Evolutionary conservation across 2,797 vertebrate species (phyloP).

Genomic region (Emydoidea blandingii): DNA sequence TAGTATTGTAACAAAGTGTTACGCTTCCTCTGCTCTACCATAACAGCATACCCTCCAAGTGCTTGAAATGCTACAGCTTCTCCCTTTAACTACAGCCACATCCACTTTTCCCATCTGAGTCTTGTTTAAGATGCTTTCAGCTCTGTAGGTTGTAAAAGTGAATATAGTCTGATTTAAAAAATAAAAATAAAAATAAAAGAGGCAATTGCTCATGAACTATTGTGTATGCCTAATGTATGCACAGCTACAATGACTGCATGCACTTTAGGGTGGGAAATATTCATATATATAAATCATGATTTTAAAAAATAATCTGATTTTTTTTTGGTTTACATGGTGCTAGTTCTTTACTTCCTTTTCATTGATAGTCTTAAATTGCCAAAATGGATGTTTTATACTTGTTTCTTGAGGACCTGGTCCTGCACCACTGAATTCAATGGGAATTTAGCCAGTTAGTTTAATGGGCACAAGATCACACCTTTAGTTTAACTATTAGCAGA

Average conservation of each 20-base stretch:
- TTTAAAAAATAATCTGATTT: background rate
- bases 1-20: background rate
- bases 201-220: background rate
- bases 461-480: background rate
- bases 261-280: background rate
- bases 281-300: background rate
- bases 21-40: background rate
- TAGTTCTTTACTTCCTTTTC: background rate
- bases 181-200: too few relatives aligned
- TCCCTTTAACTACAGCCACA: background rate
- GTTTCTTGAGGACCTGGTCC: background rate
- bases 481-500: background rate
- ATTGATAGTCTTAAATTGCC: background rate
- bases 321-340: background rate
- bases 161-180: background rate
- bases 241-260: background rate
- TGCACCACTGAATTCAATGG: background rate
- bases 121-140: background rate
- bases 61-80: background rate
- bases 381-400: background rate
- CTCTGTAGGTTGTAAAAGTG: background rate
- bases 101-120: background rate
- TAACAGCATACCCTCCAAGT: background rate
- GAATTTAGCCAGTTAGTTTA: background rate
- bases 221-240: background rate